Evolutionary conservation across 2,113 vertebrate species (phyloP).

Genomic region (Lophius piscatorius): DNA sequence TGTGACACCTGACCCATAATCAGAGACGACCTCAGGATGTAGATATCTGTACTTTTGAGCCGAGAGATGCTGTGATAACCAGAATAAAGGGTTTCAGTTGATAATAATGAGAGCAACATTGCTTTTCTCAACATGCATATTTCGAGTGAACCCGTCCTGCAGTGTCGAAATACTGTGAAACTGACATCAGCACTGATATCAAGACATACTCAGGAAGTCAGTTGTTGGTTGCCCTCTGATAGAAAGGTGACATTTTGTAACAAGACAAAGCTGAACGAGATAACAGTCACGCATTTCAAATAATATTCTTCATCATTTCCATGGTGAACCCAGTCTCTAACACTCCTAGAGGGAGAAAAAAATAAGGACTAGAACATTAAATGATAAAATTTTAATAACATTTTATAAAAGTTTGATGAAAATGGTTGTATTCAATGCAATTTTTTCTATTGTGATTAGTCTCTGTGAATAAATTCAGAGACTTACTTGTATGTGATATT

Average conservation of each 20-base stretch:
- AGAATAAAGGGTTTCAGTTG: not conserved
- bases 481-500: too few relatives aligned
- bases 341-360: not conserved
- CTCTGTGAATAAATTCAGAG: too few relatives aligned
- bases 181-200: not conserved
- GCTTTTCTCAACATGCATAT: not conserved
- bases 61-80: constrained; percentile 9
- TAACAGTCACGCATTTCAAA: too few relatives aligned
- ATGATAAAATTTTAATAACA: too few relatives aligned
- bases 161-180: not conserved
- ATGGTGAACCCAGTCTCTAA: not conserved
- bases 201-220: not conserved
- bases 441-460: too few relatives aligned
- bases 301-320: not conserved
- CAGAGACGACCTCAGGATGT: constrained; percentile 19
- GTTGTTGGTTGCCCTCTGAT: not conserved
- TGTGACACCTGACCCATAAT: not conserved
- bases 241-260: not conserved
- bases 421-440: too few relatives aligned
- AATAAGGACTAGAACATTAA: too few relatives aligned
- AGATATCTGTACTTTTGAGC: not conserved
- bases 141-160: not conserved
- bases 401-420: too few relatives aligned
- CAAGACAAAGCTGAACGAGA: not conserved
- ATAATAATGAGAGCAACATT: constrained; percentile 1